These are phyloP conservation scores for Teleiodes luculella DNA, from an alignment of 2,888 invertebrate genomes.

Conservation along the genomic window DNA sequence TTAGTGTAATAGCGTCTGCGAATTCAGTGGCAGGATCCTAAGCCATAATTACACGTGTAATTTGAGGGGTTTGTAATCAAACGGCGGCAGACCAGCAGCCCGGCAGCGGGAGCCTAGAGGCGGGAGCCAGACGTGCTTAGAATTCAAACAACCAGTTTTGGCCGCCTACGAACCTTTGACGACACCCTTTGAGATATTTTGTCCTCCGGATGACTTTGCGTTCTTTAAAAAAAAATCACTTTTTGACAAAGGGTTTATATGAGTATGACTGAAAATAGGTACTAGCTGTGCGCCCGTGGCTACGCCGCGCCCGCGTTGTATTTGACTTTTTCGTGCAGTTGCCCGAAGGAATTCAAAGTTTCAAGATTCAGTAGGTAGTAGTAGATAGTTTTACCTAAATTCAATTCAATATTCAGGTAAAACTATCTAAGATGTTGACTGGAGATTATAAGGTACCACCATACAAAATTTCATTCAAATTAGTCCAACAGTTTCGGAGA, in stretches of 20 bases:
- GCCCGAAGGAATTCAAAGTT: neutral
- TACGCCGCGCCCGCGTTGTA: too few relatives aligned
- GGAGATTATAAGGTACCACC: too few relatives aligned
- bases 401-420: too few relatives aligned
- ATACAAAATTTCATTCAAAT: too few relatives aligned
- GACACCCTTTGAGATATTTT: constrained; percentile 56
- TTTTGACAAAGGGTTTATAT: too few relatives aligned
- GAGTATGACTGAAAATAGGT: too few relatives aligned
- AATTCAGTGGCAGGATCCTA: constrained; percentile 15
- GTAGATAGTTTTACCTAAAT: too few relatives aligned
- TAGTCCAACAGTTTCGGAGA: too few relatives aligned
- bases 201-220: constrained; percentile 15
- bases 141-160: constrained; percentile 74
- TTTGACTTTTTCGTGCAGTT: neutral
- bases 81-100: constrained; percentile 21
- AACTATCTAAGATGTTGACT: too few relatives aligned
- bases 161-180: constrained; percentile 65
- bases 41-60: constrained; percentile 1
- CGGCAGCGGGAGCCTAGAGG: constrained; percentile 36
- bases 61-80: constrained; percentile 6
- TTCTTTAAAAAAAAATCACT: too few relatives aligned
- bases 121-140: constrained; percentile 47
- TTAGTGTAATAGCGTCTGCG: constrained; percentile 3
- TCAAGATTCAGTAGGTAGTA: too few relatives aligned
- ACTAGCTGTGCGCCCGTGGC: too few relatives aligned